phyloP scores from a whole-genome alignment of 2,113 vertebrate genomes.

The Excalfactoria chinensis region DNA sequence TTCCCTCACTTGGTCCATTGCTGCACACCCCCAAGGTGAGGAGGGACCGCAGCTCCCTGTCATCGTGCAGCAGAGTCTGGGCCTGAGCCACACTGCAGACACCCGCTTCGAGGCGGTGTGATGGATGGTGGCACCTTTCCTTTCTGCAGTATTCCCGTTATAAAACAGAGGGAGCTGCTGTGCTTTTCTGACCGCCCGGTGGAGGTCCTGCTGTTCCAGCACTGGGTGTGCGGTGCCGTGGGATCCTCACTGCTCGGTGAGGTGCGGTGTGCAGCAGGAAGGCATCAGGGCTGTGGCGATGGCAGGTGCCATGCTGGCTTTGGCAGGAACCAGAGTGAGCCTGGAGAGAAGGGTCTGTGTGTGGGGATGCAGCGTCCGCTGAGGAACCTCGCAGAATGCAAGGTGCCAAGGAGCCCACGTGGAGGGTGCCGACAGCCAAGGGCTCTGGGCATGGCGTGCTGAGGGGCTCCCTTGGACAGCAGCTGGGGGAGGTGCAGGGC shows the following conservation, averaged over 20 bases:
- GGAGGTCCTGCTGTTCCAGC: neutral
- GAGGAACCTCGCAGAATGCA: no score
- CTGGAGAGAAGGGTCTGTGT: neutral
- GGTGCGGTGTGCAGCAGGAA: neutral
- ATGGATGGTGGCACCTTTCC: neutral
- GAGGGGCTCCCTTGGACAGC: neutral
- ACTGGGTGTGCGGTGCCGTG: neutral
- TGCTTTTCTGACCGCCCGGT: conserved; percentile 41
- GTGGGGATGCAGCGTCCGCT: neutral
- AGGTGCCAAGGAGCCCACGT: neutral
- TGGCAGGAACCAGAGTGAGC: neutral
- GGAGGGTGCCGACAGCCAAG: neutral
- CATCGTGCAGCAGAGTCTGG: neutral
- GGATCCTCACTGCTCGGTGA: neutral
- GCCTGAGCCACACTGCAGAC: rapidly evolving
- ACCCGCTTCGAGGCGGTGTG: neutral
- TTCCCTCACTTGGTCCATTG: rapidly evolving
- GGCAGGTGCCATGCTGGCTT: neutral
- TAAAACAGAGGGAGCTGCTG: conserved; percentile 66
- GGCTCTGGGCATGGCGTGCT: neutral
- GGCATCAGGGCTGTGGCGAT: rapidly evolving
- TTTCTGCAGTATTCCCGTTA: conserved; percentile 30
- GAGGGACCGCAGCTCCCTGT: neutral
- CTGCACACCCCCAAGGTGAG: neutral
- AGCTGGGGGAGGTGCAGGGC: neutral